Base-by-base conservation (phyloP, 1,140 invertebrate species). In the Megalonaias nervosa region DNA sequence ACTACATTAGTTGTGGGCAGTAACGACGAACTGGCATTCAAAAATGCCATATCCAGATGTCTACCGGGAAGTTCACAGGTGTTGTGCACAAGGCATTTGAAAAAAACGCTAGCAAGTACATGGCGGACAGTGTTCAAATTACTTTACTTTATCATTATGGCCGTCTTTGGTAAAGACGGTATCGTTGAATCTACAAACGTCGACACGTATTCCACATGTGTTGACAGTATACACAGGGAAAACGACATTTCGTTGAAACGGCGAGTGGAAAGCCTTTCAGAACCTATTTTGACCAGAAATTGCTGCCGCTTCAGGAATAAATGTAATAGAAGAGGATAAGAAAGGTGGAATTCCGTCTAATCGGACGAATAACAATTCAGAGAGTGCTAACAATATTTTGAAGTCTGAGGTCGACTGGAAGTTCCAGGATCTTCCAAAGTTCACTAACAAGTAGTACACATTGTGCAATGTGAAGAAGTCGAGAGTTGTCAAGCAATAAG, bases 261-360 rank as follows among this genome's bases (percentile, higher is more conserved):
- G 31, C 23, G 56, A 62, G 61, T 48, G 38, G 31, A 21, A 73
- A 73, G 16, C 56, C 64, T 23, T 66, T 73, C 23, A 31, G 64
- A 55, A 60, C 48, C 15, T 31, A 31, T 31, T 31, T 31, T 31
- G 2, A 31, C 2, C 26, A 31, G 2, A 31, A 31, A 31, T 31
- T 73, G 31, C 1, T 55, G 13, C 71, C 71, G n/a, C 12, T 65
- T 21, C 38, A 65, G 6, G 66, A 64, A 31, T 31, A 15, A 73
- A 1, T 58, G 56, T 57, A 62, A 31, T 31, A 65, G 14, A 73
- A 56, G 0, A 26, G 16, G 26, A 2, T 15, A 2, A 19, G 38
- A 70, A 19, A 55, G 67, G 48, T 17, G 56, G 56, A 56, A 56
- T 70, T 17, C 26, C 26, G 26, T 31, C 26, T 31, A 31, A 31